These are phyloP conservation scores for Heliconius hermathena DNA, from an alignment of 1,140 invertebrate genomes.

Conservation along the genomic window DNA sequence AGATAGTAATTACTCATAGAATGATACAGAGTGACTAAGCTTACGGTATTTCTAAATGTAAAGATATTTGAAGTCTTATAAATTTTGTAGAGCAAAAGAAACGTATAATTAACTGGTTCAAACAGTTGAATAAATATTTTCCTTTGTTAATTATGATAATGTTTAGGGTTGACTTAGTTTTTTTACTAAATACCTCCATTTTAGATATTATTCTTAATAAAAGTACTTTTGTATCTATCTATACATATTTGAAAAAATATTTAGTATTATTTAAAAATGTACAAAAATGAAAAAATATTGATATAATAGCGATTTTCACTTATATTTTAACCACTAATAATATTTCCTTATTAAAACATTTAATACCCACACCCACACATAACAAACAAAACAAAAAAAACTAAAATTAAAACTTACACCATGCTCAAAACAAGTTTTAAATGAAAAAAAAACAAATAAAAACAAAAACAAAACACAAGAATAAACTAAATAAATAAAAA, in stretches of 20 bases:
- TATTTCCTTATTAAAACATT: too few species aligned
- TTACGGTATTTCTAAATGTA: constrained; percentile 53
- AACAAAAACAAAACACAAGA: not conserved
- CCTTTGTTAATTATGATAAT: too few species aligned
- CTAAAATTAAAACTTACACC: too few species aligned
- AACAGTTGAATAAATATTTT: too few species aligned
- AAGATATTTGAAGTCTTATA: not conserved
- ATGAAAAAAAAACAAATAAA: not conserved
- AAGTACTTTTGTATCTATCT: too few species aligned
- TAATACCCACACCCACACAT: too few species aligned
- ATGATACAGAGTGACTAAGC: constrained; percentile 62
- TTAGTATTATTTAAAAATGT: not conserved
- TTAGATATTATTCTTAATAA: not conserved
- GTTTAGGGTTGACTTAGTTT: not conserved
- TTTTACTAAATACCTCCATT: not conserved
- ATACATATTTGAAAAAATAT: too few species aligned
- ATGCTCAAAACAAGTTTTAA: not conserved
- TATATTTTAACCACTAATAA: too few species aligned
- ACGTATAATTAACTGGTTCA: not conserved
- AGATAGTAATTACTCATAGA: constrained; percentile 60
- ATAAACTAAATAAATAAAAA: constrained; percentile 4
- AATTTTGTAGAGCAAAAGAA: not conserved
- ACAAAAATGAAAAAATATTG: not conserved
- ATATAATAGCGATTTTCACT: too few species aligned
- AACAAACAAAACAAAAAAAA: too few species aligned